Base-by-base conservation (phyloP, 1,140 invertebrate genomes). In the Chrysomallon squamiferum region DNA sequence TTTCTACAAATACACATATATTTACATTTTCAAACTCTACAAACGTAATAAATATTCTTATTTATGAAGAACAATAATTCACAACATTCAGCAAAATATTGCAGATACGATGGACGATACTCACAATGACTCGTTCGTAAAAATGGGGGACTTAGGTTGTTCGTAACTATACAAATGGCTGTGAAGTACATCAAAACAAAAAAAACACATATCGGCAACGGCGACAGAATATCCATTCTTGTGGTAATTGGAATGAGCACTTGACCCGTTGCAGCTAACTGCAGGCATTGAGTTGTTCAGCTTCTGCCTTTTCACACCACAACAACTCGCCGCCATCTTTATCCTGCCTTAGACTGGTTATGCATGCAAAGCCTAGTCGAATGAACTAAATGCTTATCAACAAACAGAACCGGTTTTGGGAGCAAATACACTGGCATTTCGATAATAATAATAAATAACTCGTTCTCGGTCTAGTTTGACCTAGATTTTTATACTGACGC, bases 111-210 rank as follows among this genome's bases (percentile, higher is more conserved):
- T 65, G 65, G 69, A 62, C 49, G 58, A 68, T 77, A 92, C 93
- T 94, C 90, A 97, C 95, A 92, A 97, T 77, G 94, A 90, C 82
- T 97, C 95, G 84, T 97, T 97, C 81, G 93, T 93, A 85, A 98
- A 97, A 67, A 77, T 74, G 83, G 92, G 91, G 56, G 65, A 94
- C 85, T 93, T 93, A 68, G 95, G 95, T 68, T 93, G 91, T 74
- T 96, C 94, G 80, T 95, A 89, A 82, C 93, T 95, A 87, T 97
- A 92, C 76, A 98, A 89, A 87, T 97, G 93, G 85, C 91, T 92
- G 86, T 96, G 95, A 59, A 98, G 90, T 66, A 97, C 95, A 87
- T 98, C 96, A 88, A 98, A 98, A 90, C 96, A 98, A 88, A 94
- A 98, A 88, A 94, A 95, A 84, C 94, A 96, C 96, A 98, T 98